Percentiles rank a stretch among this genome's conserved stretches.
Evolutionary conservation across 2,888 invertebrate genomes (phyloP).

Genomic region (Melinaea marsaeus): DNA sequence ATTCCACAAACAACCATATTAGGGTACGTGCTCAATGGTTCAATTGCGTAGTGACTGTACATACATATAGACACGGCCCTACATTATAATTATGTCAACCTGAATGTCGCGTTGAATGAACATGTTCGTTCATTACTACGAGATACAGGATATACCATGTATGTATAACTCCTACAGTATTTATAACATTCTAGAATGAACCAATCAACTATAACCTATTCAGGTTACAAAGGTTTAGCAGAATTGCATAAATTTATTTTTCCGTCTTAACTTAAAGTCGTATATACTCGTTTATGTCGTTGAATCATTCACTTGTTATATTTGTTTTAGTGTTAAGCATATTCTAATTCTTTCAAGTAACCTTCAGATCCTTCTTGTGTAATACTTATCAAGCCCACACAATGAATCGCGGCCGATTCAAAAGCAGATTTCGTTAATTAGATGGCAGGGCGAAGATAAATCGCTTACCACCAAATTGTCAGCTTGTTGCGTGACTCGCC

Average conservation of each 20-base stretch:
- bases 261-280: no score
- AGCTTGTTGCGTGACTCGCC: constrained; percentile 69
- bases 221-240: no score
- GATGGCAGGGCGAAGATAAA: constrained; percentile 67
- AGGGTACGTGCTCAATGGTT: constrained; percentile 2
- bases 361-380: no score
- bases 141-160: no score
- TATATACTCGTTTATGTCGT: no score
- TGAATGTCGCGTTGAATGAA: not conserved
- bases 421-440: constrained; percentile 50
- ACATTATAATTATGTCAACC: not conserved
- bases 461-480: constrained; percentile 67
- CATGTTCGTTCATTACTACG: constrained; percentile 1
- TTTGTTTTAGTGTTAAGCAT: no score
- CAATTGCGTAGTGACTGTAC: not conserved
- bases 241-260: no score
- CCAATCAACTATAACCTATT: no score
- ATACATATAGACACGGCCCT: not conserved
- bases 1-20: constrained; percentile 1
- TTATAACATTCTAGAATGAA: no score
- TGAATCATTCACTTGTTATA: no score
- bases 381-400: not conserved
- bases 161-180: no score
- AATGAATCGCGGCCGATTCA: constrained; percentile 11
- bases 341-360: no score